Evolutionary conservation across 2,113 vertebrate genomes (phyloP), one percentile per base, ranked within the genome.

Genomic region (Petromus typicus): DNA sequence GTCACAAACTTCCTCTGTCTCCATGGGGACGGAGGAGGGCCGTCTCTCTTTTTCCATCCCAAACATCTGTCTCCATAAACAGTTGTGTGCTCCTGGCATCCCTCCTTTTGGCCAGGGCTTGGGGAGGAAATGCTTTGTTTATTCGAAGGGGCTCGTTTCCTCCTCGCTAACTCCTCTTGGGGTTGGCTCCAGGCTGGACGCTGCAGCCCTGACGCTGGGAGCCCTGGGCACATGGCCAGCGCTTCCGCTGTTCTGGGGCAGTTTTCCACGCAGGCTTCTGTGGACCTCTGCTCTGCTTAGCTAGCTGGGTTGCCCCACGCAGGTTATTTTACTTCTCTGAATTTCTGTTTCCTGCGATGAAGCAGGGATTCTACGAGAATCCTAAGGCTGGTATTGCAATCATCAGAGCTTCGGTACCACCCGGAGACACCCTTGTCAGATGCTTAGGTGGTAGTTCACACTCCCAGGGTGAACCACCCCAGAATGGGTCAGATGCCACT

Each of bases 1-100:
- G 96, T 95, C 37, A 78, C 96, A 98, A 98, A 98, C 98, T 97
- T 98, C 97, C 98, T 98, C 95, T 23, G 14, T 57, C 95, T 90
- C 97, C 92, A 97, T 96, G 97, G 98, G 87, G 96, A 97, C 14
- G 78, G 56, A 94, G 90, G 82, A 91, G 88, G 76, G 93, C 93
- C 37, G 64, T 5, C 10, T 25, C 79, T 93, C 83, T 96, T 96
- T 97, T 96, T 96, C 96, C 95, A 93, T 89, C 85, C 92, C 40
- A 90, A 97, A 93, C 63, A 64, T 94, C 95, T 54, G 48, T 86
- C 87, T 93, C 94, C 1, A 73, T 64, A 57, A 81, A 96, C 97
- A 96, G 96, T 96, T 85, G 90, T 32, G 43, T 45, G 4, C 86
- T 67, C 4, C 25, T 16, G 1, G 71, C 37, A 7, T 73, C 86